A percentile compares a stretch with the other conserved stretches of the same genome.
Conservation (phyloP, 2,113 vertebrate genomes). For the Anthoscopus minutus region DNA sequence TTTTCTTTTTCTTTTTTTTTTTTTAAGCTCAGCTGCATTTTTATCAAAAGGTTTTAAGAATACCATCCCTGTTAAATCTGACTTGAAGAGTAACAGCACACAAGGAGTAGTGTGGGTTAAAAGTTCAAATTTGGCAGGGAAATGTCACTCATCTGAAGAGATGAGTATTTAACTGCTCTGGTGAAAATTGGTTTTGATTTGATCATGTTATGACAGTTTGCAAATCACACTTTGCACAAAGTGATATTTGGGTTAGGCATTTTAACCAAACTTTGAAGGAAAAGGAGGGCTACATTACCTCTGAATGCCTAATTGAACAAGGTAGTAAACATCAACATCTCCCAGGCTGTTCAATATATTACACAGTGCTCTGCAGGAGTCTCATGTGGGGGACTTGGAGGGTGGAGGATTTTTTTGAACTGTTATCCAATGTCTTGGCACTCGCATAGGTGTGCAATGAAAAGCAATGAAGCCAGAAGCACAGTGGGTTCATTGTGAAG, state of each 20-base stretch:
- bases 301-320: not conserved
- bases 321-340: slow-evolving; percentile 44
- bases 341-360: slow-evolving; percentile 2
- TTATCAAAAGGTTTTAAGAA: not conserved
- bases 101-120: slow-evolving; percentile 7
- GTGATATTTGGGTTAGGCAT: slow-evolving; percentile 45
- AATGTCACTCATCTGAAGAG: slow-evolving; percentile 38
- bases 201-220: slow-evolving; percentile 61
- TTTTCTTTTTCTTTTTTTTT: not conserved
- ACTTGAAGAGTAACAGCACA: not conserved
- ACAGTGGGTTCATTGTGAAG: slow-evolving; percentile 42
- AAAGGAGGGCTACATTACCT: not conserved
- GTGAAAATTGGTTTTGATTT: slow-evolving; percentile 60
- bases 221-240: slow-evolving; percentile 54
- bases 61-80: not conserved
- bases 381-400: not conserved
- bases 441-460: not conserved
- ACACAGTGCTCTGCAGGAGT: not conserved
- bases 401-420: not conserved
- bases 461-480: not conserved
- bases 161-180: slow-evolving; percentile 55
- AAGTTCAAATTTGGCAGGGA: slow-evolving; percentile 56
- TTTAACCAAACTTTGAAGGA: slow-evolving; percentile 32
- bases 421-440: slow-evolving; percentile 8
- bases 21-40: not conserved